These are phyloP conservation scores for Chelonus insularis DNA, from an alignment of 1,140 invertebrate genomes.

Conservation along the genomic window DNA sequence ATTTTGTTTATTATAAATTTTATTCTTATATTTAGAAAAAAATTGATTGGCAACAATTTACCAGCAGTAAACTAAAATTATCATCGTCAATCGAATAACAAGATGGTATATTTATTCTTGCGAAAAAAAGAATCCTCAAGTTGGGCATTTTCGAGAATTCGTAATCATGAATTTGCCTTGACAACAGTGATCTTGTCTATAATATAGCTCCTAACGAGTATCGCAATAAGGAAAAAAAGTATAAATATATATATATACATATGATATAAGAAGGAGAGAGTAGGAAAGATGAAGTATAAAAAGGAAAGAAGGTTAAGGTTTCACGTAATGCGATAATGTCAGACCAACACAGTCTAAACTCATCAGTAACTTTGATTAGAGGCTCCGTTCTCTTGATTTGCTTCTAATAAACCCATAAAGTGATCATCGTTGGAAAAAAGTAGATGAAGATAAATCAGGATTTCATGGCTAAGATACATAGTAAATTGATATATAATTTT, in stretches of 20 bases:
- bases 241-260: slow-evolving; percentile 39
- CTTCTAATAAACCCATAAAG: slow-evolving; percentile 58
- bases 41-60: no score
- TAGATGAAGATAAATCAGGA: slow-evolving; percentile 5
- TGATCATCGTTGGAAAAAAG: slow-evolving; percentile 36
- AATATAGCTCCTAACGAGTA: slow-evolving; percentile 55
- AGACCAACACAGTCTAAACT: slow-evolving; percentile 44
- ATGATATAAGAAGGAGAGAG: slow-evolving; percentile 32
- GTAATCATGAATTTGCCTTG: no score
- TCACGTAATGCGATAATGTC: slow-evolving; percentile 52
- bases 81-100: no score
- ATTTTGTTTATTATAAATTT: no score
- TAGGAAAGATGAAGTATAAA: slow-evolving; percentile 27
- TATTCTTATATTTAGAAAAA: no score
- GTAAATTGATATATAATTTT: no score
- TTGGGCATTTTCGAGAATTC: no score
- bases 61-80: no score
- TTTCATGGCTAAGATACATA: neutral
- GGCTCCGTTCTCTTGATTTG: slow-evolving; percentile 52
- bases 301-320: slow-evolving; percentile 1
- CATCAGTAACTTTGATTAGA: slow-evolving; percentile 60
- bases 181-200: no score
- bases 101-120: no score
- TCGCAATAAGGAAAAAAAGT: slow-evolving; percentile 35
- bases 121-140: no score